phyloP scores from a whole-genome alignment of 2,113 vertebrate genomes.

The Mormyrus lacerda region DNA sequence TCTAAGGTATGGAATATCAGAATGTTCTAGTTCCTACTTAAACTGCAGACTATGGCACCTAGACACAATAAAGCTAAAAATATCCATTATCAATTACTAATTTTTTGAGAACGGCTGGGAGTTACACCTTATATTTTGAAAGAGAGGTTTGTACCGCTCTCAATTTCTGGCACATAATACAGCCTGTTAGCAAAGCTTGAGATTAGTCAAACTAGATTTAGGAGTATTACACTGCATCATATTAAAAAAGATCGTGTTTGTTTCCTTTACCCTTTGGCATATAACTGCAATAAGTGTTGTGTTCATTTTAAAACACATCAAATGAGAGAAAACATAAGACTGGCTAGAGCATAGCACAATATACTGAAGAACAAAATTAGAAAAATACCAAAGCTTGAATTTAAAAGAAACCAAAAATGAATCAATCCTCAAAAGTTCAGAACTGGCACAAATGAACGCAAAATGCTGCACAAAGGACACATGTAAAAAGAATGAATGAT shows the following conservation, averaged over 20 bases:
- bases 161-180: not conserved
- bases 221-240: not conserved
- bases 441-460: not conserved
- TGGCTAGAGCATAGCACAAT: not conserved
- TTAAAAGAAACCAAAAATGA: not conserved
- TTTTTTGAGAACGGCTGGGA: not conserved
- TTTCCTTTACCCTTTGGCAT: not conserved
- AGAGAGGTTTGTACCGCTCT: not conserved
- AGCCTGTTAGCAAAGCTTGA: not conserved
- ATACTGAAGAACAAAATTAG: not conserved
- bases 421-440: not conserved
- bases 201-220: not conserved
- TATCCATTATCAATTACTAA: not conserved
- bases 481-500: not conserved
- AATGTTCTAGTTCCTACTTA: not conserved
- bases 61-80: not conserved
- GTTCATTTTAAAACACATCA: not conserved
- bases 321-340: not conserved
- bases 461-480: not conserved
- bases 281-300: not conserved
- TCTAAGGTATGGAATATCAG: not conserved
- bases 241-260: not conserved
- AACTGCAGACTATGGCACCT: not conserved
- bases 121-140: not conserved
- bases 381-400: not conserved